Percentiles rank a stretch among this genome's conserved stretches.
Conservation (phyloP, 2,113 vertebrate genomes). For the Xiphias gladius region DNA sequence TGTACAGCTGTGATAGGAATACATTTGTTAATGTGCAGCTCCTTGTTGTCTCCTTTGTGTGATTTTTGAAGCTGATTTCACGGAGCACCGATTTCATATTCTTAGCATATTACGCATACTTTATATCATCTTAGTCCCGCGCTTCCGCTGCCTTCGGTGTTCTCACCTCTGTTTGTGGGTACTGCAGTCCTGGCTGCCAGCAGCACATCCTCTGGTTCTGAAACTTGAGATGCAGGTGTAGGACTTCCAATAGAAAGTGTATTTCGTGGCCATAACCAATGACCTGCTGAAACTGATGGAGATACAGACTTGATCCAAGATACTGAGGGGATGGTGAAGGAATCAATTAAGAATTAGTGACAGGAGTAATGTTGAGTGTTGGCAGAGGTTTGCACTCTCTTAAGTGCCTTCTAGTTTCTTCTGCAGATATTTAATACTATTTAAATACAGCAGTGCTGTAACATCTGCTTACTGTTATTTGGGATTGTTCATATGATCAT, state of each 20-base stretch:
- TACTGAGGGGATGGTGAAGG: not conserved
- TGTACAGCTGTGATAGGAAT: constrained; percentile 29
- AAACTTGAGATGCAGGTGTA: not conserved
- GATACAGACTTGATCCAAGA: not conserved
- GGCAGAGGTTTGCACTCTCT: not conserved
- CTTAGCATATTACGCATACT: not conserved
- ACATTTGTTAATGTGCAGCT: not conserved
- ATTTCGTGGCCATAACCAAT: not conserved
- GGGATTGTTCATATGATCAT: not conserved
- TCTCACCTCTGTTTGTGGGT: not conserved
- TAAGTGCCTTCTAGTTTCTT: not conserved
- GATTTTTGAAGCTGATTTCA: constrained; percentile 17
- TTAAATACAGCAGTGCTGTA: not conserved
- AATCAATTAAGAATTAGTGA: constrained; percentile 1
- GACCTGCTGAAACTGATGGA: not conserved
- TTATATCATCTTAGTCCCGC: not conserved
- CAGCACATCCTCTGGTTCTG: not conserved
- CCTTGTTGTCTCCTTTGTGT: constrained; percentile 8
- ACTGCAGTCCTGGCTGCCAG: not conserved
- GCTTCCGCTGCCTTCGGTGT: not conserved
- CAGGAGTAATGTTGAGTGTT: not conserved
- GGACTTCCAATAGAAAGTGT: not conserved
- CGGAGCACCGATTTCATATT: not conserved
- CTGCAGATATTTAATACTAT: not conserved
- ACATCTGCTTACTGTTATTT: not conserved